Conservation (phyloP, 2,113 vertebrate species). For the Agapornis roseicollis region DNA sequence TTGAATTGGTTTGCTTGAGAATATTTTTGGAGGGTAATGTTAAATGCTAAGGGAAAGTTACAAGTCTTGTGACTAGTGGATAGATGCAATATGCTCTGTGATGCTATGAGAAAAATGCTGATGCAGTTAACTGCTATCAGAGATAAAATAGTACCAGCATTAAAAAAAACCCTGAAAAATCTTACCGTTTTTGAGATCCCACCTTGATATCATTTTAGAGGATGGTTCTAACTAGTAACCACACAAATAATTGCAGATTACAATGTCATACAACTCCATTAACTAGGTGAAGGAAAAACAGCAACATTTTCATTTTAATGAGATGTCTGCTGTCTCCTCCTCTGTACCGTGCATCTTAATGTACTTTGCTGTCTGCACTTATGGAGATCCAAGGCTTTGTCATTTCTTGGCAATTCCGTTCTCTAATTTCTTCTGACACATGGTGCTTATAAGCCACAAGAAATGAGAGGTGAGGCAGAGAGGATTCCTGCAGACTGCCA, state of each 20-base stretch:
- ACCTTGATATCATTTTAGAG: background rate
- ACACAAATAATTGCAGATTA: conserved; percentile 66
- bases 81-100: background rate
- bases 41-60: conserved; percentile 26
- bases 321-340: conserved; percentile 61
- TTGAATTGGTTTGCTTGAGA: conserved; percentile 30
- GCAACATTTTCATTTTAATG: conserved; percentile 78
- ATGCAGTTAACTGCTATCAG: conserved; percentile 7
- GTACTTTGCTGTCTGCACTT: conserved; percentile 59
- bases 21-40: conserved; percentile 23
- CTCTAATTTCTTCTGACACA: conserved; percentile 80
- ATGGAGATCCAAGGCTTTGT: conserved; percentile 69
- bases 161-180: background rate
- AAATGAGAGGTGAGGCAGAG: conserved; percentile 74
- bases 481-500: conserved; percentile 76
- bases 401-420: conserved; percentile 69
- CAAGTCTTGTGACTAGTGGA: conserved; percentile 26
- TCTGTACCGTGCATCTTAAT: conserved; percentile 62
- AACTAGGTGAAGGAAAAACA: conserved; percentile 74
- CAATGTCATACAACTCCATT: conserved; percentile 66
- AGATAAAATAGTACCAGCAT: background rate
- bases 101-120: conserved; percentile 27
- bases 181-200: background rate
- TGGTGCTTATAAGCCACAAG: conserved; percentile 74
- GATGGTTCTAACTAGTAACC: conserved; percentile 39